A percentile compares a stretch with the other conserved stretches of the same genome.
Conservation (phyloP, 35 echinoderm and acorn worm species). For the Chiridota heheva region DNA sequence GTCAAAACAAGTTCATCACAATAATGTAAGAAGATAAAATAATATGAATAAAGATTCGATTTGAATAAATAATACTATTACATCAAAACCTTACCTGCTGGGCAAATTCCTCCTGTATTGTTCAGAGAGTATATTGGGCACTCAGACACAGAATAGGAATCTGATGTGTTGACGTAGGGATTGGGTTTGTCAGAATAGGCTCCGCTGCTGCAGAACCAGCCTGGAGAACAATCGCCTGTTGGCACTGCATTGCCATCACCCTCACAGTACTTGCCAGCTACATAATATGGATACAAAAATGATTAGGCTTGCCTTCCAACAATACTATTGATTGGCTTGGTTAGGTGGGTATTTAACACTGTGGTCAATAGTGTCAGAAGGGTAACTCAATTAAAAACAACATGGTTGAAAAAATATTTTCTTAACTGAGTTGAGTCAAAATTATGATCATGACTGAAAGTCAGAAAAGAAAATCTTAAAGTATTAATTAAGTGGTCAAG, state of each 20-base stretch:
- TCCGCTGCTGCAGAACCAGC: constrained; percentile 89
- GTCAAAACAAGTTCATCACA: too few relatives aligned
- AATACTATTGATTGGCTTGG: not conserved
- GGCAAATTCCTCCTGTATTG: constrained; percentile 87
- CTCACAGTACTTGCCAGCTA: constrained; percentile 90
- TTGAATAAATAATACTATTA: too few relatives aligned
- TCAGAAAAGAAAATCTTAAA: too few relatives aligned
- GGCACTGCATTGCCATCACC: constrained; percentile 84
- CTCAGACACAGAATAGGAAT: constrained; percentile 63
- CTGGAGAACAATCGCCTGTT: constrained; percentile 74
- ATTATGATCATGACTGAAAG: too few relatives aligned
- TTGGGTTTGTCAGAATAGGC: constrained; percentile 73
- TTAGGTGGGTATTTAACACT: not conserved
- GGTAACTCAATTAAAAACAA: not conserved
- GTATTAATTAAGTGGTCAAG: too few relatives aligned
- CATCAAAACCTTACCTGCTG: constrained; percentile 55
- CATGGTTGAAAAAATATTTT: too few relatives aligned
- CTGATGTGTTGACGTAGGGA: constrained; percentile 67
- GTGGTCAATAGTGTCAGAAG: not conserved
- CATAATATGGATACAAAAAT: not conserved
- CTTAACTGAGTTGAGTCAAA: too few relatives aligned
- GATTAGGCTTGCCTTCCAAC: too few relatives aligned
- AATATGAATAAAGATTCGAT: not conserved
- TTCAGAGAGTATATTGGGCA: constrained; percentile 92
- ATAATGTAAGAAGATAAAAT: not conserved